A percentile compares a stretch with the other conserved stretches of the same genome.
phyloP scores from a whole-genome alignment of 2,113 vertebrate genomes.

The Anarrhichthys ocellatus region DNA sequence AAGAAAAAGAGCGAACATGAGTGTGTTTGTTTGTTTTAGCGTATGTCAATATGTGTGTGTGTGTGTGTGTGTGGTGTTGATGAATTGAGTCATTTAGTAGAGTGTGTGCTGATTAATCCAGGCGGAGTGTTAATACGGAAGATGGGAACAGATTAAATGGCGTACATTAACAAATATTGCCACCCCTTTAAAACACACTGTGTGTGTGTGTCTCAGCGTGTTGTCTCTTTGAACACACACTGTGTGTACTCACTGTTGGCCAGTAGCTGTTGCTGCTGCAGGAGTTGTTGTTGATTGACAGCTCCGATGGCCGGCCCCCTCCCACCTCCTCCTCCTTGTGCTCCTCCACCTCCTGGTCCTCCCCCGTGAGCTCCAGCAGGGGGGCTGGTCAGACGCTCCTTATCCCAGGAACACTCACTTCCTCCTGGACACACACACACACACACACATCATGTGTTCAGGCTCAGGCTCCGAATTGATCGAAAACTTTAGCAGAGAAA shows the following conservation, averaged over 20 bases:
- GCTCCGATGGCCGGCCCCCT: conserved; percentile 66
- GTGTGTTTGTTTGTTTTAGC: conserved; percentile 33
- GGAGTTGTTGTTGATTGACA: conserved; percentile 76
- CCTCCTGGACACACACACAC: conserved; percentile 59
- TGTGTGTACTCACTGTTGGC: conserved; percentile 74
- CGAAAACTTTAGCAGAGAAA: background rate
- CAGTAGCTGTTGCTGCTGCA: conserved; percentile 75
- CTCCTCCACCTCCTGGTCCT: conserved; percentile 55
- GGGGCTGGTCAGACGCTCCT: conserved; percentile 79
- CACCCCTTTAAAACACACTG: conserved; percentile 51
- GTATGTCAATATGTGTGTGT: background rate
- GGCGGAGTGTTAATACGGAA: conserved; percentile 78
- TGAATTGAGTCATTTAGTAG: conserved; percentile 80
- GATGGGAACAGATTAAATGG: conserved; percentile 80
- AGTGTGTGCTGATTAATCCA: conserved; percentile 80
- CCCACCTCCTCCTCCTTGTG: conserved; percentile 51
- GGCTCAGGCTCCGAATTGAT: background rate
- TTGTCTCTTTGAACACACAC: background rate
- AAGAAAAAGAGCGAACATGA: conserved; percentile 52
- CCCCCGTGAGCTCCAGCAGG: conserved; percentile 64
- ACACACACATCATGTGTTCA: no score
- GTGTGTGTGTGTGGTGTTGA: conserved; percentile 62
- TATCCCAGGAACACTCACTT: conserved; percentile 81
- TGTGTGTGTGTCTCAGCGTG: conserved; percentile 5
- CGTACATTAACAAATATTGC: conserved; percentile 76